A percentile compares a stretch with the other conserved stretches of the same genome.
These are phyloP conservation scores for Lota lota DNA, from an alignment of 2,113 vertebrate species.

Conservation along the genomic window DNA sequence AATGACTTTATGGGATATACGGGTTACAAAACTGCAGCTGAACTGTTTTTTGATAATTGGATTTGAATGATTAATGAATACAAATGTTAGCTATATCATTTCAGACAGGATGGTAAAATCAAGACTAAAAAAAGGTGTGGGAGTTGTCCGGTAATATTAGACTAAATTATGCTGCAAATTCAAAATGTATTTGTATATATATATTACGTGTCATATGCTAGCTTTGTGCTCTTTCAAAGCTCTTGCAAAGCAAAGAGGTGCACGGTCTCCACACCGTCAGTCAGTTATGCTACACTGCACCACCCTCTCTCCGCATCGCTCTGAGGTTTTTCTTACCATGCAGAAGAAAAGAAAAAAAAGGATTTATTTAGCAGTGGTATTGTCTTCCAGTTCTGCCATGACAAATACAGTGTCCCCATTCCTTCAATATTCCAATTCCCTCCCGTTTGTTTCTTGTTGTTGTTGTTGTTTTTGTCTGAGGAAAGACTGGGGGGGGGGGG, in stretches of 20 bases:
- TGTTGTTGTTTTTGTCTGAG: not conserved
- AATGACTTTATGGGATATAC: no score
- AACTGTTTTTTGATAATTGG: no score
- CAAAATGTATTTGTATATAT: no score
- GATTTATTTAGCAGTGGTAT: constrained; percentile 43
- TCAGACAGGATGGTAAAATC: no score
- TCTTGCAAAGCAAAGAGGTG: not conserved
- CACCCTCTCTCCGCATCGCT: constrained; percentile 11
- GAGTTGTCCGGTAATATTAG: no score
- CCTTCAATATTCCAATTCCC: constrained; percentile 45
- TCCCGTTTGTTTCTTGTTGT: constrained; percentile 17
- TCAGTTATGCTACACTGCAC: constrained; percentile 2
- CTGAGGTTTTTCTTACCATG: constrained; percentile 25
- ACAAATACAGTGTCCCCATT: constrained; percentile 51
- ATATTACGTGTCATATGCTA: no score
- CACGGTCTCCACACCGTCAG: constrained; percentile 4
- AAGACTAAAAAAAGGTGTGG: no score
- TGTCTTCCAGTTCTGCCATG: constrained; percentile 43
- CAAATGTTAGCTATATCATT: no score
- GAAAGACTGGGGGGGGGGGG: constrained; percentile 3
- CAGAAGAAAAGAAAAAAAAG: constrained; percentile 15
- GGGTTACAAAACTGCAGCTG: no score
- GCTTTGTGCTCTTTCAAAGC: no score
- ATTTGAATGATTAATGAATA: no score
- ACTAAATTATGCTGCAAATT: no score